Percentiles rank a stretch among this genome's conserved stretches.
These are phyloP conservation scores for Plumapathes pennacea DNA, from an alignment of 92 coral and sea anemone species.

Conservation along the genomic window DNA sequence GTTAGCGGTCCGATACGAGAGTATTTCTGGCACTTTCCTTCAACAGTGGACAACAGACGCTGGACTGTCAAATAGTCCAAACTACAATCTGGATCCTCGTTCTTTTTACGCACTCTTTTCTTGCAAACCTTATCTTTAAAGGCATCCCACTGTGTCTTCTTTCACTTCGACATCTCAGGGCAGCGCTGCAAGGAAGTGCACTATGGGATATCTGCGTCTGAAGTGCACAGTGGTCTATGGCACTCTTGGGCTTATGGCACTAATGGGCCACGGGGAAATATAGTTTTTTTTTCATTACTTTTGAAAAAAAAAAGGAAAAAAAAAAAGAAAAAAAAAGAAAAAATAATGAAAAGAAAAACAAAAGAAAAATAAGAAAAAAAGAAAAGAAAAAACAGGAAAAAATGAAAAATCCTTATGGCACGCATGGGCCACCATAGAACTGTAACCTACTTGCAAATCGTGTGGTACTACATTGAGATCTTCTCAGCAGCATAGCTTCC, in stretches of 20 bases:
- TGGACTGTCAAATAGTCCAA: conserved; percentile 47
- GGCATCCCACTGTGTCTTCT: conserved; percentile 29
- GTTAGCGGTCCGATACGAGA: conserved; percentile 64
- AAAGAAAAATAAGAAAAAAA: conserved; percentile 4
- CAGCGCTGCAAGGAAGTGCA: not conserved
- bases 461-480: conserved; percentile 44
- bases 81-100: conserved; percentile 12
- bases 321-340: conserved; percentile 12
- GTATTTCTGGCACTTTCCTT: conserved; percentile 66
- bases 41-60: conserved; percentile 32
- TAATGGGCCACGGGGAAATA: conserved; percentile 29
- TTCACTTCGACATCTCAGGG: conserved; percentile 32
- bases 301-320: not conserved
- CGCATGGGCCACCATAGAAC: conserved; percentile 28
- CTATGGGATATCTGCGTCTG: conserved; percentile 15
- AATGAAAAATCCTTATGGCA: conserved; percentile 15
- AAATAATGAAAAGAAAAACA: conserved; percentile 2
- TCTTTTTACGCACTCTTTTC: conserved; percentile 44
- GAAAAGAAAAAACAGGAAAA: not conserved
- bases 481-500: conserved; percentile 30
- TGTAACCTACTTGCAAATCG: conserved; percentile 10
- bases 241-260: conserved; percentile 27
- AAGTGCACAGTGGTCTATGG: conserved; percentile 49
- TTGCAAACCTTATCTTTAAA: conserved; percentile 28
- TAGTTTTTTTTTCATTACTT: not conserved